Base-by-base conservation (phyloP, 1,140 invertebrate genomes). In the Drosophila oshimai region DNA sequence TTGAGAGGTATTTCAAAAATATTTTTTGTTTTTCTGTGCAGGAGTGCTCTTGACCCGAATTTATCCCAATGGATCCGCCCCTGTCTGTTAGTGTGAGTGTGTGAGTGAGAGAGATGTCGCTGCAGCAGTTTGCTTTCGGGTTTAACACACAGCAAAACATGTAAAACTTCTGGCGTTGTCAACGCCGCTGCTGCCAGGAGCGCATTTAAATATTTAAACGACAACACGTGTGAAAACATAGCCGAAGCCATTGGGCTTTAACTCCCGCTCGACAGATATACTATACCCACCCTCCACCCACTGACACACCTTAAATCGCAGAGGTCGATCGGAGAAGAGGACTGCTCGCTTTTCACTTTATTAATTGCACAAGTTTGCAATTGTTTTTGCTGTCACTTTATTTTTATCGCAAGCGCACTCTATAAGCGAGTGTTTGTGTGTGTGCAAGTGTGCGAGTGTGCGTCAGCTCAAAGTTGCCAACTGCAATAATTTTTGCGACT, bases 361-460 rank as follows among this genome's bases (percentile, higher is more conserved):
- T 84, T 84, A 84, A 84, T 84, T 84, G 80, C 80, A 58, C 65
- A 84, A 84, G 81, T 84, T 86, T 84, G 81, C 72, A 86, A 84
- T 84, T 84, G 80, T 84, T 84, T 84, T 87, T 80, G 75, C 81
- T 84, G 80, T 84, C 80, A 84, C 75, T 86, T 86, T 84, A 84
- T 86, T 84, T 84, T 84, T 84, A 84, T 84, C 80, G 80, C 80
- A 64, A 70, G 65, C 75, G 55, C 72, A 73, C 75, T 87, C 74
- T 75, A 51, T 67, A 51, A 72, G 45, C 64, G 20, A 42, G 29
- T 49, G 39, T 58, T 29, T 51, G 9, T 53, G 2, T 46, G 36
- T 49, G 51, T 61, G 37, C 47, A 12, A 42, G 15, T 37, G 20
- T 55, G 28, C 9, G 47, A 28, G 76, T 80, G 67, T 67, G 68